Base-by-base conservation (phyloP, 2,113 vertebrate species). In the Hemichromis elongatus region DNA sequence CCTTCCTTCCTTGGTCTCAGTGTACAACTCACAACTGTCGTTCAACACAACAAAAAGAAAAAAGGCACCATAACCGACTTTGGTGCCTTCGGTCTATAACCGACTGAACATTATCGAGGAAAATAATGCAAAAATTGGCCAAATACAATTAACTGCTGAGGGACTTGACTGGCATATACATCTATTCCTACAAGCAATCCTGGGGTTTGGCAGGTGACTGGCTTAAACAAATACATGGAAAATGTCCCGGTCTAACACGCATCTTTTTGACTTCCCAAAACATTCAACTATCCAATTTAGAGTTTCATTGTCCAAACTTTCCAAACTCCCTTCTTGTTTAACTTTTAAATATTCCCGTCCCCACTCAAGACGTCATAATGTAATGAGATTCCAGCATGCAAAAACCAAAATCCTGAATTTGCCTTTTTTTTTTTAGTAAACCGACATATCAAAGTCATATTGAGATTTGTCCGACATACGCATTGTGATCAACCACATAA, bases 401-500 rank as follows among this genome's bases (percentile, higher is more conserved):
- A 55, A 89, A 80, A 37, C 77, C n/a, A 73, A 14, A 79, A 56
- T 80, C 73, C 81, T 61, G 84, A 85, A 79, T 82, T 85, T 13
- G 82, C 77, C 68, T 70, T 53, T 85, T 83, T 86, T 9, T 70
- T 81, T 79, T 55, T 68, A 78, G 84, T 11, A 45, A 86, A 90
- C 83, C 68, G 53, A 83, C 52, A 26, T 85, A 86, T 93, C 85
- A 79, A 83, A 89, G 63, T 85, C 87, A 50, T 88, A 80, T 87
- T 89, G 61, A 83, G 78, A 90, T 78, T 53, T 52, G 84, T 86
- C 81, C 79, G 91, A 91, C 89, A 84, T 84, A 52, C 78, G 70
- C 87, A 80, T 92, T 86, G 82, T 87, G 52, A 89, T 84, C 4
- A 24, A 90, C 87, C 87, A 85, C 86, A 88, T 92, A 92, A 92